These are phyloP conservation scores for Dendrolimus houi DNA, from an alignment of 2,888 invertebrate genomes.

Conservation along the genomic window DNA sequence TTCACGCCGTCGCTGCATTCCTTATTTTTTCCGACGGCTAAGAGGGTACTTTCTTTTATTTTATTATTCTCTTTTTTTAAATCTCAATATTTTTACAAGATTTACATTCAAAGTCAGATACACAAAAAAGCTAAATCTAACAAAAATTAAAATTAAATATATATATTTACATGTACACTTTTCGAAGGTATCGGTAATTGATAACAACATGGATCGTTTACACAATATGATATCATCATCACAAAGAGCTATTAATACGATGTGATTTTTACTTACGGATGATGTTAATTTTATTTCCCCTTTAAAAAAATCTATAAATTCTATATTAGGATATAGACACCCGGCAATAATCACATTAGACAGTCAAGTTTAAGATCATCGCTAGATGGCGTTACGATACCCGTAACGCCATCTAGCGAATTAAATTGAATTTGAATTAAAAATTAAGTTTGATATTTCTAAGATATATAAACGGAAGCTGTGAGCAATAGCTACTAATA, in stretches of 20 bases:
- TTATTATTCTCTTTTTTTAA: conserved; percentile 13
- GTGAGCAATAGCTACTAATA: no score
- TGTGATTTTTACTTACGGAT: background rate
- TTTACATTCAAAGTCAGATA: conserved; percentile 7
- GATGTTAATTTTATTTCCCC: background rate
- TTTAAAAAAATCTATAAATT: background rate
- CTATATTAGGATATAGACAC: background rate
- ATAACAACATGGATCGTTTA: no score
- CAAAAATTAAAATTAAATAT: conserved; percentile 9
- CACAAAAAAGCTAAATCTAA: conserved; percentile 11
- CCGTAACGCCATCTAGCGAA: no score
- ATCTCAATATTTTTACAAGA: conserved; percentile 19
- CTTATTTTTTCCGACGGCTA: conserved; percentile 28
- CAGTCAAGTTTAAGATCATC: background rate
- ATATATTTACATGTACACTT: background rate
- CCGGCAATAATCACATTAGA: background rate
- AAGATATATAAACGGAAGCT: no score
- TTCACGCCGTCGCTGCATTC: conserved; percentile 37
- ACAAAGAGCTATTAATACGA: background rate
- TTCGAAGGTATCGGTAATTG: no score
- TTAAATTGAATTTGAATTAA: no score
- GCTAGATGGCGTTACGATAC: background rate
- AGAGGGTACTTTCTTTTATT: conserved; percentile 12
- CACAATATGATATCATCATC: no score
- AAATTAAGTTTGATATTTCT: background rate